Evolutionary conservation across 2,888 invertebrate genomes (phyloP), one percentile per base, ranked within the genome.

Genomic region (Phorcus lineatus): DNA sequence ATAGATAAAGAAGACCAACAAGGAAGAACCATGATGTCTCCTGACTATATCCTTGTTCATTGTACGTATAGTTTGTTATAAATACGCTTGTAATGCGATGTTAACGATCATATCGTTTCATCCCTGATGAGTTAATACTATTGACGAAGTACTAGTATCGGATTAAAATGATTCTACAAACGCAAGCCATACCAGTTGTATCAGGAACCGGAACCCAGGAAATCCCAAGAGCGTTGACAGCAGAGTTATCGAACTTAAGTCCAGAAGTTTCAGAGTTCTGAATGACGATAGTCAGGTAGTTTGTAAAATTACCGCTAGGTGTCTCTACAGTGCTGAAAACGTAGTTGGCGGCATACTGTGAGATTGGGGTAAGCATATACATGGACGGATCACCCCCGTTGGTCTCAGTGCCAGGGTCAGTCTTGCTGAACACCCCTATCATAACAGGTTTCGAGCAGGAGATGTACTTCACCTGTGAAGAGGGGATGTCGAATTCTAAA

Each of bases 371-470:
- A 0, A 89, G 31, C 11, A 88, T 66, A 1, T 86, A 85, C 87
- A 90, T 88, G 75, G 88, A 88, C 0, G 90, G 90, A 77, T 90
- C 90, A n/a, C 88, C 88, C 17, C 82, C 78, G 40, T 87, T 82
- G 19, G 80, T 82, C 1, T 81, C 85, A 55, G 88, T 89, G 13
- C 83, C 85, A 7, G 75, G 62, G 57, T 82, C 81, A 0, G 86
- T 83, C 81, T 88, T 89, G 24, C 82, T 54, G 74, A 87, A 86
- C 80, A 88, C 84, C 4, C 82, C 86, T n/a, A 89, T 81, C 81
- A 86, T 80, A 4, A 89, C 81, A 1, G 86, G 84, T 40, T 85
- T 85, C 62, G 82, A 80, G 3, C 87, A 62, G 3, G 82, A 66
- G 0, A 89, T 53, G 40, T 80, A 82, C 62, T 81, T 80, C 76